Percentiles rank a stretch among this genome's conserved stretches.
phyloP scores from a whole-genome alignment of 1,140 invertebrate genomes.

The Dendroctonus ponderosae region DNA sequence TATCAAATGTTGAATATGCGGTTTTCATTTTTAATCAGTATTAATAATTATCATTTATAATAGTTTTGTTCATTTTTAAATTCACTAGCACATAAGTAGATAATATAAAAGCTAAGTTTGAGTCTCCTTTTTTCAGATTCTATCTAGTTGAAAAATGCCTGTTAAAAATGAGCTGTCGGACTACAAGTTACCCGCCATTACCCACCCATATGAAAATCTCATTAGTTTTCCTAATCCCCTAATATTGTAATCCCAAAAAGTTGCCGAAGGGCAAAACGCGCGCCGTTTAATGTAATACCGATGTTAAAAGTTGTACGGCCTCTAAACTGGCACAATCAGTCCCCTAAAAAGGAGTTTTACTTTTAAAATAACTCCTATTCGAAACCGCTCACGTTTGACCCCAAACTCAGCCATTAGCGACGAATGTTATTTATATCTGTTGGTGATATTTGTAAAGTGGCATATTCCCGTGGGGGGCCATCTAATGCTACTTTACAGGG shows the following conservation, averaged over 20 bases:
- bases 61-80: too few species aligned
- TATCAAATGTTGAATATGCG: too few species aligned
- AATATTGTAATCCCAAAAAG: constrained; percentile 15
- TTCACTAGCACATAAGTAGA: too few species aligned
- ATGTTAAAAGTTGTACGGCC: constrained; percentile 19
- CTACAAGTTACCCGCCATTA: constrained; percentile 12
- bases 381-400: constrained; percentile 18
- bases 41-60: too few species aligned
- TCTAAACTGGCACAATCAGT: constrained; percentile 10
- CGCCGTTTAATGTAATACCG: constrained; percentile 23
- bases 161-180: too few species aligned
- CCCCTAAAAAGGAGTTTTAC: constrained; percentile 13
- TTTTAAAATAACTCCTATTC: constrained; percentile 13
- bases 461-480: constrained; percentile 13
- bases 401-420: constrained; percentile 14
- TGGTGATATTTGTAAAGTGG: constrained; percentile 19
- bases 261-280: background rate
- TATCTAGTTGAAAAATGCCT: too few species aligned
- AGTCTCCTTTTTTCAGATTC: too few species aligned
- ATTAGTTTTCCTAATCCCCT: constrained; percentile 16
- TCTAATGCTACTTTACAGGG: constrained; percentile 16
- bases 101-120: too few species aligned
- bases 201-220: background rate
- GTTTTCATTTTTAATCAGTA: too few species aligned
- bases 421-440: constrained; percentile 22